A percentile compares a stretch with the other conserved stretches of the same genome.
Conservation (phyloP, 1,140 invertebrate genomes). For the Bombus sylvicola region DNA sequence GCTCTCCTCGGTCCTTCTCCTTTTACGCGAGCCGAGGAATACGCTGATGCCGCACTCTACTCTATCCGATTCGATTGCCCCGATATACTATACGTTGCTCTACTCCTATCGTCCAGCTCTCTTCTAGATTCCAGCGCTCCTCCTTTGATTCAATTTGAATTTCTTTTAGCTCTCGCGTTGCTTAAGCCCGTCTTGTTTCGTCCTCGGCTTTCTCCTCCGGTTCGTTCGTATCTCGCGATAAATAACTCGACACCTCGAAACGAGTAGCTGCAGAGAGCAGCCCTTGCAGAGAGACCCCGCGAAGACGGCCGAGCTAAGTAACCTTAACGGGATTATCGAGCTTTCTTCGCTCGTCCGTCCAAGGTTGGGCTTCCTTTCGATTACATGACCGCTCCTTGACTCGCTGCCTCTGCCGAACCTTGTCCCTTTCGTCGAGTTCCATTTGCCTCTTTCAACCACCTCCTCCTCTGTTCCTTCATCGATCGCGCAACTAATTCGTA, state of each 20-base stretch:
- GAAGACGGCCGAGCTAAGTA: slow-evolving; percentile 67
- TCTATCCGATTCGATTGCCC: slow-evolving; percentile 71
- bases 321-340: slow-evolving; percentile 73
- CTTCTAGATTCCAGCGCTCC: not conserved
- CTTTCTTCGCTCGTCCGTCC: slow-evolving; percentile 27
- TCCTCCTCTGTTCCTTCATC: not conserved
- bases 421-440: not conserved
- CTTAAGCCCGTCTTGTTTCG: not conserved
- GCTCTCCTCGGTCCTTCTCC: slow-evolving; percentile 54
- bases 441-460: not conserved
- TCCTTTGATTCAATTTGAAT: not conserved
- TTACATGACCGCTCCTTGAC: slow-evolving; percentile 19
- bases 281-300: slow-evolving; percentile 15
- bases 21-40: slow-evolving; percentile 61
- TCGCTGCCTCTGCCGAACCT: not conserved
- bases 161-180: not conserved
- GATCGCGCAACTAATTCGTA: not conserved
- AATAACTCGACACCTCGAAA: slow-evolving; percentile 32
- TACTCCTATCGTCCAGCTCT: slow-evolving; percentile 38
- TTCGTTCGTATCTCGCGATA: slow-evolving; percentile 39
- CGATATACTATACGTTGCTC: slow-evolving; percentile 31
- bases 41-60: slow-evolving; percentile 75
- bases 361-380: slow-evolving; percentile 36
- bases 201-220: slow-evolving; percentile 3
- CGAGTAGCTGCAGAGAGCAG: not conserved